phyloP scores from a whole-genome alignment of 2,888 invertebrate species.

The Camponotus fellah region DNA sequence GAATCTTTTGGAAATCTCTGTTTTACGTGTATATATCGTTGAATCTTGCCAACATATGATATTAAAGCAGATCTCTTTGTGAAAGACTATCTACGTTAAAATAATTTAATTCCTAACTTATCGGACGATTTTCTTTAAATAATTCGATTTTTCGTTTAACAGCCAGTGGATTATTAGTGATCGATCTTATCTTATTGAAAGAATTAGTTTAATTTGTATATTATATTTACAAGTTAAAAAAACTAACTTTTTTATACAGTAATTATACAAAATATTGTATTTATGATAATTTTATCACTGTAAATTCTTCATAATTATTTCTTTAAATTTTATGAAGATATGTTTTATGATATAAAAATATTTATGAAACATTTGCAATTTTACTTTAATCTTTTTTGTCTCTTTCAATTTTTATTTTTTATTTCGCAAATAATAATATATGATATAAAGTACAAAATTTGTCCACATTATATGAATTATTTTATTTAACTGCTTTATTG shows the following conservation, averaged over 20 bases:
- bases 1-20: constrained; percentile 47
- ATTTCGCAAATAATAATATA: neutral
- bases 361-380: neutral
- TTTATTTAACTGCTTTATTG: neutral
- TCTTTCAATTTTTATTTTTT: neutral
- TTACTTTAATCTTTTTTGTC: neutral
- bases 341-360: neutral
- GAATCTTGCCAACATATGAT: constrained; percentile 36
- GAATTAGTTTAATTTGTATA: neutral
- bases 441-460: neutral
- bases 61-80: constrained; percentile 37
- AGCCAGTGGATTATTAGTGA: neutral
- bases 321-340: neutral
- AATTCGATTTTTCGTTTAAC: constrained; percentile 26
- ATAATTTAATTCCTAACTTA: constrained; percentile 13
- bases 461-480: neutral
- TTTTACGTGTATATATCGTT: constrained; percentile 25
- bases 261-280: neutral
- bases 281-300: neutral
- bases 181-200: neutral
- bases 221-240: neutral
- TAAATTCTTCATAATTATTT: neutral
- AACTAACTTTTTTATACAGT: neutral
- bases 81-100: constrained; percentile 20
- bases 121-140: constrained; percentile 31